Evolutionary conservation across 2,888 invertebrate species (phyloP).

Genomic region (Serrognathus titanus): DNA sequence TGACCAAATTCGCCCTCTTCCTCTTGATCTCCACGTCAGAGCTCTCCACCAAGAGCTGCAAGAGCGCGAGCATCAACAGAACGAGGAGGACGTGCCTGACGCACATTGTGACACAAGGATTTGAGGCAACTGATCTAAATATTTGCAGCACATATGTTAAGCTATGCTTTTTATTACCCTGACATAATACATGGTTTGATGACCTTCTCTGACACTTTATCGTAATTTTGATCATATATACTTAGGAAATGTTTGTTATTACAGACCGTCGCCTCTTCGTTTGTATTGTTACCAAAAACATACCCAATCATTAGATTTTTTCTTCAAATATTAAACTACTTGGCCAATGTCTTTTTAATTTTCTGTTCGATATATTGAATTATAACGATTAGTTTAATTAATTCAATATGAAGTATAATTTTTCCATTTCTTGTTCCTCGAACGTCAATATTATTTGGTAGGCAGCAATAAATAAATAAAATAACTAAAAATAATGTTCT

Average conservation of each 20-base stretch:
- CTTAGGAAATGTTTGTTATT: neutral
- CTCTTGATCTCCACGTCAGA: slow-evolving; percentile 20
- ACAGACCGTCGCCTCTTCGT: too few species aligned
- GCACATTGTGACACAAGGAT: slow-evolving; percentile 21
- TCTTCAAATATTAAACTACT: too few species aligned
- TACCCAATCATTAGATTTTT: too few species aligned
- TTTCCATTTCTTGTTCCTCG: too few species aligned
- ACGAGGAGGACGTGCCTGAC: slow-evolving; percentile 10
- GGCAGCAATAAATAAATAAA: too few species aligned
- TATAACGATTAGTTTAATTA: too few species aligned
- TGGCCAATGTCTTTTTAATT: too few species aligned
- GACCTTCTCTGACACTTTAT: slow-evolving; percentile 29
- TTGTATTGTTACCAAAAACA: too few species aligned
- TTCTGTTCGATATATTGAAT: too few species aligned
- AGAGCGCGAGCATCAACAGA: slow-evolving; percentile 6
- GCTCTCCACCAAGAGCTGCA: neutral
- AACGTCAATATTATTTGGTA: too few species aligned
- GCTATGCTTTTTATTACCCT: slow-evolving; percentile 24
- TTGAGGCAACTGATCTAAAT: slow-evolving; percentile 18
- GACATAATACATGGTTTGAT: slow-evolving; percentile 27
- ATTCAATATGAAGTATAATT: too few species aligned
- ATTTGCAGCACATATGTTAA: slow-evolving; percentile 23
- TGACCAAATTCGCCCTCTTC: slow-evolving; percentile 59
- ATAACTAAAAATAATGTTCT: too few species aligned
- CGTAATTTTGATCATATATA: slow-evolving; percentile 1